These are phyloP conservation scores for Ricordea florida DNA, from an alignment of 92 coral and sea anemone species.

Conservation along the genomic window DNA sequence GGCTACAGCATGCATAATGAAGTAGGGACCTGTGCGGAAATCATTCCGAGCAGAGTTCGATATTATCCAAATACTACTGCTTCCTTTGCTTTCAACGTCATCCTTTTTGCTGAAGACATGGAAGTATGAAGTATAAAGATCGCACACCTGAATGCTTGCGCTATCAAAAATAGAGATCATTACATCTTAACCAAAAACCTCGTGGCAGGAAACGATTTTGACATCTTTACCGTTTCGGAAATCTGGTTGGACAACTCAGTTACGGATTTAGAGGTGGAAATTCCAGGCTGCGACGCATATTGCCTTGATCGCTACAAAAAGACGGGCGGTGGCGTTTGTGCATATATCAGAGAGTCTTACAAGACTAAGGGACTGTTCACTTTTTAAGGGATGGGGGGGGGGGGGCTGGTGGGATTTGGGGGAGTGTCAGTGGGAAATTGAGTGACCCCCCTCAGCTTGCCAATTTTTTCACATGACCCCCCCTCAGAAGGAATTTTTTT, in stretches of 20 bases:
- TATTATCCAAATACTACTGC: too few species aligned
- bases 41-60: too few species aligned
- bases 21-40: too few species aligned
- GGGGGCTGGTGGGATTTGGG: too few species aligned
- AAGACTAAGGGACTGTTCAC: too few species aligned
- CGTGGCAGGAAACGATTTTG: conserved; percentile 9
- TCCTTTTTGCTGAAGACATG: neutral
- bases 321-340: conserved; percentile 35
- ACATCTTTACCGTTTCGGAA: conserved; percentile 29
- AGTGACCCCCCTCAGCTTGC: too few species aligned
- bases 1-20: too few species aligned
- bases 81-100: neutral
- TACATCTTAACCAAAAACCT: conserved; percentile 8
- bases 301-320: conserved; percentile 24
- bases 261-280: conserved; percentile 4
- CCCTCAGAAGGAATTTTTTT: too few species aligned
- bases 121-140: neutral
- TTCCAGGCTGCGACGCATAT: conserved; percentile 17
- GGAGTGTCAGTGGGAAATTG: too few species aligned
- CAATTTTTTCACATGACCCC: too few species aligned
- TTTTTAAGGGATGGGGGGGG: too few species aligned
- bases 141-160: conserved; percentile 10
- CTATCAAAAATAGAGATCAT: conserved; percentile 16
- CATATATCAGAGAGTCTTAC: neutral
- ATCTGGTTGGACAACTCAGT: conserved; percentile 30